Percentiles rank a stretch among this genome's conserved stretches.
These are phyloP conservation scores for Trachelus tabidus DNA, from an alignment of 2,888 invertebrate genomes.

Conservation along the genomic window DNA sequence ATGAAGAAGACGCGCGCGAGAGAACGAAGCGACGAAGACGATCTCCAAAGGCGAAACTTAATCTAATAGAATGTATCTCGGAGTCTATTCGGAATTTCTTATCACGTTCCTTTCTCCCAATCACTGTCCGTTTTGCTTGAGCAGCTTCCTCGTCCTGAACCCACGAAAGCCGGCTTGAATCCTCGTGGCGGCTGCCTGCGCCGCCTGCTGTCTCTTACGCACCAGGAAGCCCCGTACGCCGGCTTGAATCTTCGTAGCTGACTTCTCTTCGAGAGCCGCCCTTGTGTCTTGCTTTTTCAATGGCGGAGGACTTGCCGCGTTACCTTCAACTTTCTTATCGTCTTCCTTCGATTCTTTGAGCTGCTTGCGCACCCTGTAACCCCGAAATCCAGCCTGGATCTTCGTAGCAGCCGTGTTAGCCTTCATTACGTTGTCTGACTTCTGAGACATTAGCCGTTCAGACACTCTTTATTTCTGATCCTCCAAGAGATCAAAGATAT, in stretches of 20 bases:
- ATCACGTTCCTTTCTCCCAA: background rate
- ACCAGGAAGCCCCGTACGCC: slow-evolving; percentile 77
- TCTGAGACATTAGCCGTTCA: slow-evolving; percentile 11
- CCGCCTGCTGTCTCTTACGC: slow-evolving; percentile 67
- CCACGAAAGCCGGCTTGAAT: slow-evolving; percentile 63
- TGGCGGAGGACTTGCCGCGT: slow-evolving; percentile 18
- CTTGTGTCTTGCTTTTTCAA: slow-evolving; percentile 30
- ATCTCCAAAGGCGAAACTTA: background rate
- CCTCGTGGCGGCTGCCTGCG: slow-evolving; percentile 57
- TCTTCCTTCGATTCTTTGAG: slow-evolving; percentile 47
- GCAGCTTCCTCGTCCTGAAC: slow-evolving; percentile 56
- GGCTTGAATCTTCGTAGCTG: slow-evolving; percentile 75
- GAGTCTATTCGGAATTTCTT: background rate
- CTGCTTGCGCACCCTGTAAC: slow-evolving; percentile 69
- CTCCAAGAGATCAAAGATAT: background rate
- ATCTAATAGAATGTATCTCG: slow-evolving; percentile 10
- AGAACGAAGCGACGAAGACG: background rate
- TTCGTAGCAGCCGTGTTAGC: slow-evolving; percentile 67
- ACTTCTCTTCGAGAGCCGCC: slow-evolving; percentile 48
- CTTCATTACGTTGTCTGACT: slow-evolving; percentile 41
- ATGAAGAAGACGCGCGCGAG: background rate
- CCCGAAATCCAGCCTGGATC: slow-evolving; percentile 71
- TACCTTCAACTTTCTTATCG: slow-evolving; percentile 8
- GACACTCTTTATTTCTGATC: background rate
- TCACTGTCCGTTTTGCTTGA: slow-evolving; percentile 54